phyloP scores from a whole-genome alignment of 2,888 invertebrate genomes.

The Lithophane semibrunnea region DNA sequence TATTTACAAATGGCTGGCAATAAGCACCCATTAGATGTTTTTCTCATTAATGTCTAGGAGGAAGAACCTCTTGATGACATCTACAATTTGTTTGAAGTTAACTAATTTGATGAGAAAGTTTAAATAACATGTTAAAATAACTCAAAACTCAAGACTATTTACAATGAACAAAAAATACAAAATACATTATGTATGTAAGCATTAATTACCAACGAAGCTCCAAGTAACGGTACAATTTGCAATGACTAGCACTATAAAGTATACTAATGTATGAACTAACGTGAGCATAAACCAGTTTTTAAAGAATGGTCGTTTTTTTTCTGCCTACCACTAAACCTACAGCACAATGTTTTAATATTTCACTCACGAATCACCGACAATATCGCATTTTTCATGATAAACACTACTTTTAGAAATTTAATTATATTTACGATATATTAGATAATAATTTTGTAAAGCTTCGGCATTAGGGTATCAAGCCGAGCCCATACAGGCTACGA shows the following conservation, averaged over 20 bases:
- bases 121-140: conserved; percentile 40
- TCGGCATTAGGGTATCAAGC: conserved; percentile 56
- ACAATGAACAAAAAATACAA: conserved; percentile 54
- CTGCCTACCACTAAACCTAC: conserved; percentile 33
- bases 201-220: conserved; percentile 61
- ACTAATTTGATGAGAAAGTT: conserved; percentile 51
- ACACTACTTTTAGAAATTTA: conserved; percentile 55
- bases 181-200: conserved; percentile 62
- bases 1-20: conserved; percentile 25
- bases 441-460: conserved; percentile 24
- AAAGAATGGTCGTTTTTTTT: conserved; percentile 14
- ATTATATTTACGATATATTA: conserved; percentile 10
- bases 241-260: conserved; percentile 55
- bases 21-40: conserved; percentile 26
- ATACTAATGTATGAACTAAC: conserved; percentile 53
- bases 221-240: conserved; percentile 62
- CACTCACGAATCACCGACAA: conserved; percentile 68
- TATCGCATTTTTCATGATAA: conserved; percentile 64
- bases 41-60: conserved; percentile 17
- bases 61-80: conserved; percentile 17
- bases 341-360: conserved; percentile 45
- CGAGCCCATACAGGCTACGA: conserved; percentile 26
- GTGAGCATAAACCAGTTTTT: conserved; percentile 55
- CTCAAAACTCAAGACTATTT: conserved; percentile 47
- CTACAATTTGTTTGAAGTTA: conserved; percentile 9